Conservation (phyloP, 2,888 invertebrate genomes). For the Cephus runcator region DNA sequence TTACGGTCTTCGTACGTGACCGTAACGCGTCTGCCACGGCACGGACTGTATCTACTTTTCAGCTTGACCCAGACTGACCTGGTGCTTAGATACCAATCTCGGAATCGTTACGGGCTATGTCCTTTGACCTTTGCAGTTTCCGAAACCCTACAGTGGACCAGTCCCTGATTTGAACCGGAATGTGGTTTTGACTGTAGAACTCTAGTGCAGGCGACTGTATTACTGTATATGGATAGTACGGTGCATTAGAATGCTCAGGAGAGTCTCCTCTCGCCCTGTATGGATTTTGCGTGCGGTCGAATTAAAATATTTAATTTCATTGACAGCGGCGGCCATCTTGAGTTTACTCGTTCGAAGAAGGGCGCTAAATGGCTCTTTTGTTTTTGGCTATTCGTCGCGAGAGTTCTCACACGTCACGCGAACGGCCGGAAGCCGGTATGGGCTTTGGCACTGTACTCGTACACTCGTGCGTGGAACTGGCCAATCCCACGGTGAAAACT, state of each 20-base stretch:
- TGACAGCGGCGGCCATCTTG: background rate
- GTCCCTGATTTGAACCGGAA: background rate
- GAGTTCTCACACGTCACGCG: constrained; percentile 47
- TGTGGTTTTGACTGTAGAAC: background rate
- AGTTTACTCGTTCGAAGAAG: background rate
- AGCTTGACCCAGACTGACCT: constrained; percentile 3
- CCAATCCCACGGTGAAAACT: constrained; percentile 61
- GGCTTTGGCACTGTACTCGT: constrained; percentile 39
- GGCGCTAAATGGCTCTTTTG: background rate
- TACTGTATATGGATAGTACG: background rate
- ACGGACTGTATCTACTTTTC: constrained; percentile 19
- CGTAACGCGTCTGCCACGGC: constrained; percentile 25
- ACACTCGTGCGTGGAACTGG: constrained; percentile 20
- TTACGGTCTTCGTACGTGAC: constrained; percentile 52
- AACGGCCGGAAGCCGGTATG: constrained; percentile 52
- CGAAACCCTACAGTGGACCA: background rate
- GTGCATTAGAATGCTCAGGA: background rate
- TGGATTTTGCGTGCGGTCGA: background rate
- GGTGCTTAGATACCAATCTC: background rate
- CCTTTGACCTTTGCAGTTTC: background rate
- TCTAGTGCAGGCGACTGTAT: background rate
- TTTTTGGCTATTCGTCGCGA: background rate
- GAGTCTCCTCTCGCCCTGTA: too few species aligned
- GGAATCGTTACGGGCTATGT: background rate
- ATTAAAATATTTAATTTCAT: background rate